Percentiles rank a stretch among this genome's conserved stretches.
These are phyloP conservation scores for Camponotus fellah DNA, from an alignment of 2,888 invertebrate genomes.

Conservation along the genomic window DNA sequence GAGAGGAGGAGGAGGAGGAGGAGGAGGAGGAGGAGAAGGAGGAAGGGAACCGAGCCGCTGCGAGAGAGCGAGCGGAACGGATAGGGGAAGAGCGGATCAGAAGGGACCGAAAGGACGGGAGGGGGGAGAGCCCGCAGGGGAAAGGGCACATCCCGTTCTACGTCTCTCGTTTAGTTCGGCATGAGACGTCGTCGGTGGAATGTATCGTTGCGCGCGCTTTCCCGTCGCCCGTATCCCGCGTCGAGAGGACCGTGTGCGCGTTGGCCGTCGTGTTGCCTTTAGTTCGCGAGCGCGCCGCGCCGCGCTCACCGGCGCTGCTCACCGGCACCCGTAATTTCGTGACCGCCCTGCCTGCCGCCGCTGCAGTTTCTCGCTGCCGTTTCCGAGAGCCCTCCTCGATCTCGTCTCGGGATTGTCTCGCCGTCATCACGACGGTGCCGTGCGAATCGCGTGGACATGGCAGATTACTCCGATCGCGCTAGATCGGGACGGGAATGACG, in stretches of 20 bases:
- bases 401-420: neutral
- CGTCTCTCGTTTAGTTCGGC: constrained; percentile 75
- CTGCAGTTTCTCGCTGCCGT: constrained; percentile 3
- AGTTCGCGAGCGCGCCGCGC: constrained; percentile 62
- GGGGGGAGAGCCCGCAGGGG: constrained; percentile 41
- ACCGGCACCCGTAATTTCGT: constrained; percentile 62
- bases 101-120: constrained; percentile 64
- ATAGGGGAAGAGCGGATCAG: constrained; percentile 60
- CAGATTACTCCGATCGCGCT: neutral
- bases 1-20: neutral
- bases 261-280: constrained; percentile 45
- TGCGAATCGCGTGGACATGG: constrained; percentile 2
- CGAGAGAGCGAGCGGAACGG: constrained; percentile 57
- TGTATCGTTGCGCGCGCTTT: constrained; percentile 26
- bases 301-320: constrained; percentile 60
- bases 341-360: constrained; percentile 34
- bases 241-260: constrained; percentile 44
- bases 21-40: no score
- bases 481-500: constrained; percentile 51
- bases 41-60: neutral
- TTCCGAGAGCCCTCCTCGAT: neutral
- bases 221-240: constrained; percentile 23
- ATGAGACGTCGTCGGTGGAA: constrained; percentile 70
- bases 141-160: constrained; percentile 73
- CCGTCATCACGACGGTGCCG: constrained; percentile 15